phyloP scores from a whole-genome alignment of 92 coral and sea anemone species.

The Paragorgia papillata region DNA sequence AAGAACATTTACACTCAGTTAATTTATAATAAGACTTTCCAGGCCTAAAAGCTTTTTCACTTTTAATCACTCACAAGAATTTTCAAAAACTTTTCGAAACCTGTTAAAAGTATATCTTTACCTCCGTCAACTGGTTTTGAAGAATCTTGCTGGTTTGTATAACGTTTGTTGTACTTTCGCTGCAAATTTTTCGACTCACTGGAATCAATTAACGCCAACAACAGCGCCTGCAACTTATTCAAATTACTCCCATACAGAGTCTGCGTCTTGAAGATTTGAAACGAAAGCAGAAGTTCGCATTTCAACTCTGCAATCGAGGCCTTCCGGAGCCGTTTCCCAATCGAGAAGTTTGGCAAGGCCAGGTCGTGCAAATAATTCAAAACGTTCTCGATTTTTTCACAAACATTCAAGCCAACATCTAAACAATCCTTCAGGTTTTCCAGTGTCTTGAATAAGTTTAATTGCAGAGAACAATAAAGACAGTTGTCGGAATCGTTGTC shows the following conservation, averaged over 20 bases:
- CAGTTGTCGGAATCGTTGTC: background rate
- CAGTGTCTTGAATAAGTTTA: background rate
- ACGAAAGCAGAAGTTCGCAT: background rate
- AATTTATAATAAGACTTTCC: too few relatives aligned
- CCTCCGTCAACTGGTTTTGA: too few relatives aligned
- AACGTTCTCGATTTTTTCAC: background rate
- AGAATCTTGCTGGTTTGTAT: too few relatives aligned
- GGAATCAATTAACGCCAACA: background rate
- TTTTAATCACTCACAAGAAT: too few relatives aligned
- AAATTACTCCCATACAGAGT: background rate
- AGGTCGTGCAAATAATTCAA: background rate
- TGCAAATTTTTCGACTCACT: background rate
- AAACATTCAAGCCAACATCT: background rate
- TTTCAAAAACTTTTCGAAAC: too few relatives aligned
- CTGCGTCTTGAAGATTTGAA: background rate
- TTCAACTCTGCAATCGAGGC: background rate
- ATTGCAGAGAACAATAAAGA: background rate
- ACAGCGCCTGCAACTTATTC: background rate
- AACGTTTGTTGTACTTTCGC: too few relatives aligned
- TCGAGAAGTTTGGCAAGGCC: background rate
- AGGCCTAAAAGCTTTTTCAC: too few relatives aligned
- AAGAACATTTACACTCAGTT: too few relatives aligned
- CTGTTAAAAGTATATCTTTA: too few relatives aligned
- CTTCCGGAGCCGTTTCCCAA: background rate
- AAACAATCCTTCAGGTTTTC: background rate